Base-by-base conservation (phyloP, 2,888 invertebrate species). In the Agrilus biguttatus region DNA sequence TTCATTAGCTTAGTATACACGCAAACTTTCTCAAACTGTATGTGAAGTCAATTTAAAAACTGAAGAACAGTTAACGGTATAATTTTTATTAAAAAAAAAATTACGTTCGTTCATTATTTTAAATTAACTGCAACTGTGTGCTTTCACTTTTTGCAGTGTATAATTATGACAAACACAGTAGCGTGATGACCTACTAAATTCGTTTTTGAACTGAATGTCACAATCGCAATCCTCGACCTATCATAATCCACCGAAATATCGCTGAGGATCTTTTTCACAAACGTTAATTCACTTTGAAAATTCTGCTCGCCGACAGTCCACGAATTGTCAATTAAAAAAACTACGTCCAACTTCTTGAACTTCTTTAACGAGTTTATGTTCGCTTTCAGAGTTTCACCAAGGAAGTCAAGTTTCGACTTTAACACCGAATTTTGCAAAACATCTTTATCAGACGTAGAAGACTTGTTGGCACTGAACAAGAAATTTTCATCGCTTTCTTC, bases 251-350 rank as follows among this genome's bases (percentile, higher is more conserved):
- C 77, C 1, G 75, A 75, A 49, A 81, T 77, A 55, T 77, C 77
- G 28, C 78, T 75, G 36, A 82, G 57, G 6, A 81, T 60, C 57
- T 76, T 80, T 55, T 74, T 72, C 35, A 80, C 78, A 57, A 81
- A 80, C 55, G 74, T 75, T 39, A 81, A 59, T 57, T 81, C 81
- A 56, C 76, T 77, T 47, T 66, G 65, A 58, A 81, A 82, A 60
- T 82, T 79, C 14, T 67, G 62, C 47, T 70, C 67, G 1, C 80
- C 81, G 3, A 82, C 77, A 50, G 78, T 79, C 0, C 76, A 76
- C n/a, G 80, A 80, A 12, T 76, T 74, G 54, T 82, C 82, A 37
- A 82, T 74, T 37, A 81, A 62, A 58, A 82, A 81, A 21, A 81
- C 70, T 34, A 81, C 61, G 54, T 82, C 81, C 47, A 77, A 62